Evolutionary conservation across 1,140 invertebrate genomes (phyloP), one percentile per base, ranked within the genome.

Genomic region (Drosophila ambigua): DNA sequence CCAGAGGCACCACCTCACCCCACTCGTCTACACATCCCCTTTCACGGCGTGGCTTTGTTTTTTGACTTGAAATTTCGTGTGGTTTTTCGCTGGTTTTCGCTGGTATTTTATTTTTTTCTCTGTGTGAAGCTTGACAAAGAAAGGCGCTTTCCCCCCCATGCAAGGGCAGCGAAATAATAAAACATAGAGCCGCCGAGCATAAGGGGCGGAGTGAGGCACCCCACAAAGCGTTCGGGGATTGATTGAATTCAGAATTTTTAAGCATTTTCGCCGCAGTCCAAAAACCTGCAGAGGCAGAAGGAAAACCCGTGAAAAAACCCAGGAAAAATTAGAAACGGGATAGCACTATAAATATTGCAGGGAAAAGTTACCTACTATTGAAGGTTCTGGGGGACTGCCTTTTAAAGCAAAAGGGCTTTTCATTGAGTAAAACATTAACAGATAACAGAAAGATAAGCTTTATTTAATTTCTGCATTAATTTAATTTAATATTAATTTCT

Each of bases 201-300:
- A 46, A 57, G 48, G 31, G 50, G 41, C 16, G 41, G 46, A 53
- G n/a, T 39, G n/a, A 28, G 50, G 54, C 24, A 58, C 24, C 43
- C 31, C 63, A 87, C 82, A 87, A 87, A 87, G 82, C 78, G 66
- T 82, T 52, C 35, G 11, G 82, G 64, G 83, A 87, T 87, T 87
- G 82, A 87, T 87, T 87, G 82, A 87, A 88, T 87, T 87, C 52
- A 78, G 82, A 87, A 87, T 87, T 87, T 87, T 88, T 88, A 87
- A 87, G 78, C 82, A 87, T 75, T 82, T 39, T 87, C 58, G 78
- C 83, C 82, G 71, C 74, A 87, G 75, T 78, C 52, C 60, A 78
- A 87, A 68, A 78, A 85, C 87, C 79, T 81, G 68, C 60, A 74
- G 72, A 67, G 51, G 23, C 31, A 26, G 1, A 57, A 43, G 13